Conservation (phyloP, 1,140 invertebrate species). For the Armadillidium nasatum region DNA sequence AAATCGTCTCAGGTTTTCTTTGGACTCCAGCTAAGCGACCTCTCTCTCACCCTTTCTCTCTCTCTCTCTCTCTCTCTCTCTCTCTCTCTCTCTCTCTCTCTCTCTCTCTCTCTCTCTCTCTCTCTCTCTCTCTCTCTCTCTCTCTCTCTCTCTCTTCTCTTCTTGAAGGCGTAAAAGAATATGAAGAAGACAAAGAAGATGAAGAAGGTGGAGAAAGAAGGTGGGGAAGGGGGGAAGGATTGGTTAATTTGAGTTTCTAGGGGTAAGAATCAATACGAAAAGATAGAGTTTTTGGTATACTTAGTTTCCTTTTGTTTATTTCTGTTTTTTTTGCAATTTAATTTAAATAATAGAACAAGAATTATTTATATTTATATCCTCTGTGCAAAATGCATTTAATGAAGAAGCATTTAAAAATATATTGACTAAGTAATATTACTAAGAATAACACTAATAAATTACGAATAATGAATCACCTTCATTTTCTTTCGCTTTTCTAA, state of each 20-base stretch:
- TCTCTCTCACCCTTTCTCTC: not conserved
- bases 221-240: no score
- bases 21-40: not conserved
- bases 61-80: no score
- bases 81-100: no score
- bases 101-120: no score
- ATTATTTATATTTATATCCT: not conserved
- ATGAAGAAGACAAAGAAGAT: no score
- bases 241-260: no score
- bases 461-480: not conserved
- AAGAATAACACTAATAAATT: not conserved
- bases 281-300: no score
- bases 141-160: no score
- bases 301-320: not conserved
- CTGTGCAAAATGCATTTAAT: not conserved
- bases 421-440: not conserved
- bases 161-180: no score
- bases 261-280: no score
- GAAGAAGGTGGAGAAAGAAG: no score
- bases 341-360: not conserved
- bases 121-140: no score
- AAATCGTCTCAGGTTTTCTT: not conserved
- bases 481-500: not conserved
- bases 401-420: not conserved
- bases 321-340: not conserved